phyloP scores from a whole-genome alignment of 2,113 vertebrate genomes.

The Upupa epops region DNA sequence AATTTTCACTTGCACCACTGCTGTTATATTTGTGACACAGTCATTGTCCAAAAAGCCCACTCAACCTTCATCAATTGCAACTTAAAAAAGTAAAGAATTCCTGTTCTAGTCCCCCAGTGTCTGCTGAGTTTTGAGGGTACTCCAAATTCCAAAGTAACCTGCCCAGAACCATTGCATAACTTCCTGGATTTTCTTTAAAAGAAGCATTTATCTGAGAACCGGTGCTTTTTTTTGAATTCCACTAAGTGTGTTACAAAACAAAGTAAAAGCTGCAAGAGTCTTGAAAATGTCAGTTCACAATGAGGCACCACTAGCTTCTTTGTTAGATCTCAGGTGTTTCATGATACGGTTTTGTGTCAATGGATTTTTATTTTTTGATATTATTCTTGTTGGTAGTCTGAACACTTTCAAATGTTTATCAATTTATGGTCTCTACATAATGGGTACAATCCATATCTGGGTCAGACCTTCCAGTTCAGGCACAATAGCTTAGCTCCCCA shows the following conservation, averaged over 20 bases:
- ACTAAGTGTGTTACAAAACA: constrained; percentile 16
- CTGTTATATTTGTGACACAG: background rate
- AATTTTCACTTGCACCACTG: background rate
- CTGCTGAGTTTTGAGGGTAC: background rate
- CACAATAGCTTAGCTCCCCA: constrained; percentile 29
- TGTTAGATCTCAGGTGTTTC: constrained; percentile 30
- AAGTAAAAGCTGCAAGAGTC: constrained; percentile 9
- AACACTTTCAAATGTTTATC: constrained; percentile 49
- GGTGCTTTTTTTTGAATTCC: background rate
- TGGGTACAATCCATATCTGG: constrained; percentile 39
- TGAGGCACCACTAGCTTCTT: background rate
- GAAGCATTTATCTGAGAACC: background rate
- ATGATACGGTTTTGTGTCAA: background rate
- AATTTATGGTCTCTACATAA: constrained; percentile 39
- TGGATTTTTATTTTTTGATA: background rate
- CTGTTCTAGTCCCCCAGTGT: background rate
- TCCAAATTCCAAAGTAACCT: background rate
- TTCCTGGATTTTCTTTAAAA: background rate
- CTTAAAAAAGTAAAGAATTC: background rate
- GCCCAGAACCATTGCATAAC: background rate
- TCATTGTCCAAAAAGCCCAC: constrained; percentile 1
- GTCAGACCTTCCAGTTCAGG: constrained; percentile 53
- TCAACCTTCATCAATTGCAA: background rate
- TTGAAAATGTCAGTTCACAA: constrained; percentile 20
- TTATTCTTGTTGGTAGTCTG: background rate